Conservation (phyloP, 2,113 vertebrate genomes). For the Calidris pygmaea region DNA sequence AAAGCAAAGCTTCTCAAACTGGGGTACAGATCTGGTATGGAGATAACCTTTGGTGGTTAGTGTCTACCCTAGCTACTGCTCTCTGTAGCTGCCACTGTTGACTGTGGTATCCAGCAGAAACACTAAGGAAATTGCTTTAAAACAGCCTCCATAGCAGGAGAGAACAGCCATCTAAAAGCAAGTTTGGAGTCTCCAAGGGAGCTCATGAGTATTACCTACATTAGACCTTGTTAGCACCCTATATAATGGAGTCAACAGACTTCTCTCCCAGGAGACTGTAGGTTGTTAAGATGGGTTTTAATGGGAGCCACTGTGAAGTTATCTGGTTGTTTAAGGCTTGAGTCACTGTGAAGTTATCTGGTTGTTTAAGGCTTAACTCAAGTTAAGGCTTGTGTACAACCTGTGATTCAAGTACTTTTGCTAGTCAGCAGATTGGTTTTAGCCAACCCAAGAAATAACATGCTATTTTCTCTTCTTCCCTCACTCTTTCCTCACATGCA, state of each 20-base stretch:
- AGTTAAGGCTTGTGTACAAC: not conserved
- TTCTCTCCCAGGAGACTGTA: not conserved
- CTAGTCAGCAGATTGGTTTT: not conserved
- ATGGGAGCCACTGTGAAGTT: not conserved
- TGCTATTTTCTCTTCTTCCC: not conserved
- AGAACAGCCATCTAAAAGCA: conserved; percentile 3
- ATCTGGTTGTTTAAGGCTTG: not conserved
- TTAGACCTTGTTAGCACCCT: not conserved
- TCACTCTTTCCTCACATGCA: not conserved
- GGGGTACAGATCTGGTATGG: not conserved
- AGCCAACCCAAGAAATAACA: not conserved
- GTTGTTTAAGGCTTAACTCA: not conserved
- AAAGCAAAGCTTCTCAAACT: not conserved
- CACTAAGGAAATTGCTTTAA: not conserved
- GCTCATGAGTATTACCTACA: not conserved
- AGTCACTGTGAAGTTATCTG: not conserved
- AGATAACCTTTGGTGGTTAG: not conserved
- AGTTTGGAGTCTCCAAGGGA: conserved; percentile 11
- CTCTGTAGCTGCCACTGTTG: not conserved
- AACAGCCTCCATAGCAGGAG: not conserved
- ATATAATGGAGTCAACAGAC: not conserved
- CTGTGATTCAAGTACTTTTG: not conserved
- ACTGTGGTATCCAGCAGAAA: not conserved
- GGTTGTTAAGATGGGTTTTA: not conserved
- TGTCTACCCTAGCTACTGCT: not conserved